These are phyloP conservation scores for Enteromius viviparus DNA, from an alignment of 2,797 vertebrate species.

Conservation along the genomic window DNA sequence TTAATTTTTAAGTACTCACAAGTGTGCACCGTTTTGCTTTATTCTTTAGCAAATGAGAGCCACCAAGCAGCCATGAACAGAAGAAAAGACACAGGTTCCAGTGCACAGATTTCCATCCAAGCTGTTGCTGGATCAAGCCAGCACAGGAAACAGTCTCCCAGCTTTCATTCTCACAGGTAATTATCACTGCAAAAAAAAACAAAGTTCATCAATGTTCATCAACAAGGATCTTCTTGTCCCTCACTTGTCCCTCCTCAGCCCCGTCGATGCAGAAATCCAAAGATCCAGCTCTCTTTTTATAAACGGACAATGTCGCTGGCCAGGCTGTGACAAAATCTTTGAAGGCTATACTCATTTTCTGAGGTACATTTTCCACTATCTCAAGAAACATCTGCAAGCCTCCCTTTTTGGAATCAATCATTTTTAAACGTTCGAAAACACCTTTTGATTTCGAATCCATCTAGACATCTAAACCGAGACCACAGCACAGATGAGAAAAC, in stretches of 20 bases:
- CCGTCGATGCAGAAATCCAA: constrained; percentile 52
- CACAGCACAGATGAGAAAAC: constrained; percentile 77
- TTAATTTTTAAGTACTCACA: neutral
- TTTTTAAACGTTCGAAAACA: neutral
- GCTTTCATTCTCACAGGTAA: constrained; percentile 42
- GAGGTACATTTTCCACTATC: constrained; percentile 26
- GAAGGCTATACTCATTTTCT: constrained; percentile 74
- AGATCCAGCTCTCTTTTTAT: constrained; percentile 69
- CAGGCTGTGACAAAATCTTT: constrained; percentile 77
- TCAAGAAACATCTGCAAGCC: neutral
- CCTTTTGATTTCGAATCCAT: constrained; percentile 21
- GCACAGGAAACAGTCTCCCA: constrained; percentile 21
- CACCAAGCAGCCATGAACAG: constrained; percentile 19
- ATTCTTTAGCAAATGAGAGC: constrained; percentile 27
- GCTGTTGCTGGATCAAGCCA: constrained; percentile 5
- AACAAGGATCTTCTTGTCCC: neutral
- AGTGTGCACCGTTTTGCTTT: neutral
- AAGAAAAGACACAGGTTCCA: constrained; percentile 24
- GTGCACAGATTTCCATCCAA: constrained; percentile 16
- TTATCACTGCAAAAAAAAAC: neutral
- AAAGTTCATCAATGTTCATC: neutral
- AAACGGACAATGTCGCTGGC: constrained; percentile 80
- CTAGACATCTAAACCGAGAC: constrained; percentile 80
- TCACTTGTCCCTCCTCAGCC: constrained; percentile 19
- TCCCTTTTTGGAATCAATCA: neutral